Percentiles rank a stretch among this genome's conserved stretches.
Evolutionary conservation across 2,113 vertebrate species (phyloP).

Genomic region (Sylvilagus bachmani): DNA sequence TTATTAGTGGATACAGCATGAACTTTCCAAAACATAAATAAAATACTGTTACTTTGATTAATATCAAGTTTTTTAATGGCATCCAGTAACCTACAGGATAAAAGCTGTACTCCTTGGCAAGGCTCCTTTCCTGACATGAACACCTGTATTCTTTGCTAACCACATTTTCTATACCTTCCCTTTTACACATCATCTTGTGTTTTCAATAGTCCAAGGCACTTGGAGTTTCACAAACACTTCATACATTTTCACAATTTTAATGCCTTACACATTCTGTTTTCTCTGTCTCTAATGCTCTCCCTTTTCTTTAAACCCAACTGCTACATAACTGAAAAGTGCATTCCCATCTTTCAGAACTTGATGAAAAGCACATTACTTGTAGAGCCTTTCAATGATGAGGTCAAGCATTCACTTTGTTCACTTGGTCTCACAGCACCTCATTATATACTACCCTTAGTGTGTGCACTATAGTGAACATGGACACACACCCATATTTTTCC

Average conservation of each 20-base stretch:
- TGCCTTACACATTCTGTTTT: neutral
- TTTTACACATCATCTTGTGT: neutral
- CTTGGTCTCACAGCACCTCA: neutral
- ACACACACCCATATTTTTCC: neutral
- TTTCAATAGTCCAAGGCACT: neutral
- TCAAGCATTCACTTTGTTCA: neutral
- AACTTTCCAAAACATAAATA: conserved; percentile 38
- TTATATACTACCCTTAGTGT: neutral
- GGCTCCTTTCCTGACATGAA: neutral
- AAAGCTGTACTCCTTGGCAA: neutral
- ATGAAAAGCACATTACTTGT: neutral
- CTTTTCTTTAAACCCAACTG: neutral
- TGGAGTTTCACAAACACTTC: neutral
- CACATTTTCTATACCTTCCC: neutral
- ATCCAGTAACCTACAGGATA: neutral
- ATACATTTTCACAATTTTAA: neutral
- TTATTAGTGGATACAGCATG: neutral
- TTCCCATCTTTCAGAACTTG: neutral
- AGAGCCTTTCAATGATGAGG: neutral
- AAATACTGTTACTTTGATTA: conserved; percentile 15
- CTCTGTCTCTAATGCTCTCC: neutral
- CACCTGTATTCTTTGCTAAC: neutral
- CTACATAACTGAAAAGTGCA: neutral
- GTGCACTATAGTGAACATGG: neutral
- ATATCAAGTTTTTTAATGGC: neutral